Conservation (phyloP, 64 coral and sea anemone species). For the Anthopleura sola region DNA sequence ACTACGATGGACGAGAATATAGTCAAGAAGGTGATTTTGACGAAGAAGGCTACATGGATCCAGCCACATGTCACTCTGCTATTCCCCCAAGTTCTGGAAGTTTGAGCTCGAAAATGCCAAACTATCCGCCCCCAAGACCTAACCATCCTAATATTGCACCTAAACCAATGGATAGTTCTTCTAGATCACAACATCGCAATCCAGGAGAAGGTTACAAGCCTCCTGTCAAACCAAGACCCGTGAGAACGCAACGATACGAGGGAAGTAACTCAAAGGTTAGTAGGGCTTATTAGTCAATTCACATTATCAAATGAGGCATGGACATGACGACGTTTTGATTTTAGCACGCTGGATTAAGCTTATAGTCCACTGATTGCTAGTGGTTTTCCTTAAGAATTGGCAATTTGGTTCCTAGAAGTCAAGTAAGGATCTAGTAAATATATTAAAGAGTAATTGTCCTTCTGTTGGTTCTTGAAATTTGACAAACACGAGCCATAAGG, state of each 20-base stretch:
- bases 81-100: slow-evolving; percentile 26
- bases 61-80: slow-evolving; percentile 46
- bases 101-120: slow-evolving; percentile 59
- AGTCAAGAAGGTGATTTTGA: slow-evolving; percentile 46
- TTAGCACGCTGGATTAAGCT: too few species aligned
- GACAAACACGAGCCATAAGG: too few species aligned
- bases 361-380: too few species aligned
- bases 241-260: neutral
- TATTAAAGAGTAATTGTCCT: too few species aligned
- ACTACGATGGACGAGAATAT: slow-evolving; percentile 65
- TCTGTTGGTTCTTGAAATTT: too few species aligned
- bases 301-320: too few species aligned
- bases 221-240: slow-evolving; percentile 4
- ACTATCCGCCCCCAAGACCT: slow-evolving; percentile 88
- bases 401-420: too few species aligned
- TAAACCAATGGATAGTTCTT: neutral
- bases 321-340: too few species aligned
- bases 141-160: slow-evolving; percentile 50
- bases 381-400: too few species aligned
- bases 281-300: too few species aligned
- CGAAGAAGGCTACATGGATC: slow-evolving; percentile 74
- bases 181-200: slow-evolving; percentile 6
- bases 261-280: slow-evolving; percentile 1
- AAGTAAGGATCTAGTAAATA: too few species aligned
- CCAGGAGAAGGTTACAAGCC: neutral